Evolutionary conservation across 2,797 vertebrate species (phyloP).

Genomic region (Phataginus tetradactyla): DNA sequence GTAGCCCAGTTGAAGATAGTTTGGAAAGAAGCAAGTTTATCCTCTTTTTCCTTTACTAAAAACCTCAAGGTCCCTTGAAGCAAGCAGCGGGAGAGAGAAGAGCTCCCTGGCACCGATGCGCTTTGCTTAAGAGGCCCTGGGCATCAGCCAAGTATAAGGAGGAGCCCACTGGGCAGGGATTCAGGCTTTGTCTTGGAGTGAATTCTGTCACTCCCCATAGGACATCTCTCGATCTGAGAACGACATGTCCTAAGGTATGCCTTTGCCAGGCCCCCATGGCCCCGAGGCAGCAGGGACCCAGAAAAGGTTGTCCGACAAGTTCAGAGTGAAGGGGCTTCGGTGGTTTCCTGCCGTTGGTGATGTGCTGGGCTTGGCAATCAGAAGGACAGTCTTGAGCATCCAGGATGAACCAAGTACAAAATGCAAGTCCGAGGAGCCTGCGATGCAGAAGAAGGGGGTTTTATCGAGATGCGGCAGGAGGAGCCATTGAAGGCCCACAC

Average conservation of each 20-base stretch:
- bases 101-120: neutral
- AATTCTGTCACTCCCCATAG: neutral
- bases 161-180: neutral
- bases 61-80: neutral
- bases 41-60: neutral
- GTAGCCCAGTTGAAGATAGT: neutral
- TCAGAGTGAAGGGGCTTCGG: neutral
- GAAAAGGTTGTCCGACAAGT: neutral
- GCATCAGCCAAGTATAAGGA: neutral
- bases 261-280: neutral
- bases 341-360: neutral
- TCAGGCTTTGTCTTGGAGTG: neutral
- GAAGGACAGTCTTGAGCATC: neutral
- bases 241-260: neutral
- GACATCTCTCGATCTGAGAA: neutral
- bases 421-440: neutral
- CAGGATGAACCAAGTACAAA: neutral
- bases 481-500: too few species aligned
- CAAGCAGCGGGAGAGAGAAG: neutral
- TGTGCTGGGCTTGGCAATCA: neutral
- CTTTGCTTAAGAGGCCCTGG: too few species aligned
- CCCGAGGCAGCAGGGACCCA: neutral
- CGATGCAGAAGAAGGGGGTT: neutral
- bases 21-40: neutral
- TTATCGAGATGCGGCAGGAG: accelerated